A percentile compares a stretch with the other conserved stretches of the same genome.
These are phyloP conservation scores for Premnoplex brunnescens DNA, from an alignment of 2,797 vertebrate species.

Conservation along the genomic window DNA sequence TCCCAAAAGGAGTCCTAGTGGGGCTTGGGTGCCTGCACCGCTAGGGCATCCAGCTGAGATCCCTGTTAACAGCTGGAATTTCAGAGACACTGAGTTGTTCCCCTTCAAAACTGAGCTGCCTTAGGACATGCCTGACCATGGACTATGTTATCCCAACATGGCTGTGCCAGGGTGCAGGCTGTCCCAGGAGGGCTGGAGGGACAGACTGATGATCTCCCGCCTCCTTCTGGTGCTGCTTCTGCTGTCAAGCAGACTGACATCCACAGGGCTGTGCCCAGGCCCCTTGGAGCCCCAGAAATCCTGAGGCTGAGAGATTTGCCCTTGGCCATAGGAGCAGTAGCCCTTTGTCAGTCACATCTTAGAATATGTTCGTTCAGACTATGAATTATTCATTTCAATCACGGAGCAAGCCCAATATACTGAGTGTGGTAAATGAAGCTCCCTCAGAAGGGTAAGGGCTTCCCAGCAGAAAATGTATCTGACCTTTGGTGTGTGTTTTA, in stretches of 20 bases:
- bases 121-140: fast-evolving
- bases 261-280: neutral
- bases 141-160: fast-evolving
- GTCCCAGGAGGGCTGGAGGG: neutral
- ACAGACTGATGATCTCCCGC: neutral
- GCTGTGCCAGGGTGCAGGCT: neutral
- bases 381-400: neutral
- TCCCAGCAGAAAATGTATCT: neutral
- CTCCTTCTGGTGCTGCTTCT: neutral
- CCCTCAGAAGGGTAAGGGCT: neutral
- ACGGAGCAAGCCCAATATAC: neutral
- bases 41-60: neutral
- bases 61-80: neutral
- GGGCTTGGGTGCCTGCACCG: neutral
- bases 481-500: neutral
- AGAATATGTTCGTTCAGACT: neutral
- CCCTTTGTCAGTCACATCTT: neutral
- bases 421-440: neutral
- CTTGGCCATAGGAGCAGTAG: neutral
- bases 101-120: neutral
- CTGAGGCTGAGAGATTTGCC: neutral
- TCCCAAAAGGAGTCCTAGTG: neutral
- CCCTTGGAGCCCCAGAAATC: neutral
- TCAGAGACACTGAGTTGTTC: neutral
- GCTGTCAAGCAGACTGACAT: neutral